Conservation (phyloP, 2,113 vertebrate genomes). For the Alexandromys fortis region DNA sequence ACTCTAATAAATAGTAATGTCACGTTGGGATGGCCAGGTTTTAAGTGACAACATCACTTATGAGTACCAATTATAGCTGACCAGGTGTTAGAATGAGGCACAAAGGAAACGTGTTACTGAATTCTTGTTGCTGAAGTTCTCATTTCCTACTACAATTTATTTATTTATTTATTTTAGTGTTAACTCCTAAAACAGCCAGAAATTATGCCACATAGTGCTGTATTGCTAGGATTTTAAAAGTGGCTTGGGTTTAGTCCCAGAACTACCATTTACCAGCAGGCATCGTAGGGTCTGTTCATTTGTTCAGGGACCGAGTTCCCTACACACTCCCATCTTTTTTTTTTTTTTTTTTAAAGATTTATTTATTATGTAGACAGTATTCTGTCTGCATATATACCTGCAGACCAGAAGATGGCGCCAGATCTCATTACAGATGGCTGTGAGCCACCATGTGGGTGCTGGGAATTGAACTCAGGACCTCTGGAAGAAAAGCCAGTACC, state of each 20-base stretch:
- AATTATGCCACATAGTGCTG: background rate
- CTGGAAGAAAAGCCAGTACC: too few relatives aligned
- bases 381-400: too few relatives aligned
- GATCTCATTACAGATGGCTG: too few relatives aligned
- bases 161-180: too few relatives aligned
- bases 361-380: too few relatives aligned
- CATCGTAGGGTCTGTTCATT: background rate
- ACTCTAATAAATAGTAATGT: background rate
- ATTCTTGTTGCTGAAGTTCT: background rate
- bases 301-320: background rate
- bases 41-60: background rate
- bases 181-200: background rate
- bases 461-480: too few relatives aligned
- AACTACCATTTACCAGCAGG: background rate
- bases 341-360: too few relatives aligned
- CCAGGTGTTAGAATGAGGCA: background rate
- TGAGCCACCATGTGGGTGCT: too few relatives aligned
- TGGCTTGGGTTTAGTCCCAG: background rate
- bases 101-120: background rate
- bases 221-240: background rate
- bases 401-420: too few relatives aligned
- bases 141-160: background rate
- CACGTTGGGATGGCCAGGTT: background rate
- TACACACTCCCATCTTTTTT: too few relatives aligned
- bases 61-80: background rate